Base-by-base conservation (phyloP, 1,140 invertebrate genomes). In the Drosophila nasuta region DNA sequence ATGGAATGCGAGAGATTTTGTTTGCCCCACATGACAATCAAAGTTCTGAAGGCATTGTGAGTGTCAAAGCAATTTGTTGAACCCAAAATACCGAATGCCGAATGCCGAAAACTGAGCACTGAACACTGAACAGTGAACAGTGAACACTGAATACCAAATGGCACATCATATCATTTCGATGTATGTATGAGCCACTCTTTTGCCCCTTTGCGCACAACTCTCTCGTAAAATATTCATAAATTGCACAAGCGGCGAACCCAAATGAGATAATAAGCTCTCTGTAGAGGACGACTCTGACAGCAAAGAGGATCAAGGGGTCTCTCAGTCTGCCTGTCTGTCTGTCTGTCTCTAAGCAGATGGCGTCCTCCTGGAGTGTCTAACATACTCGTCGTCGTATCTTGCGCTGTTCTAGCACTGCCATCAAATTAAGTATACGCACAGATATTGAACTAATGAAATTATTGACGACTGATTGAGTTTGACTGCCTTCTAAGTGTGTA, bases 371-470 rank as follows among this genome's bases (percentile, higher is more conserved):
- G 20, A 25, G 20, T 25, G 20, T 25, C 20, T 25, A 25, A 25
- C 20, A 25, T 25, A 25, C 20, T 25, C 20, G 20, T 25, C 20
- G 20, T 25, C 20, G 20, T 25, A 25, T 25, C 20, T 25, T 25
- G 20, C 20, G 3, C 20, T 25, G 20, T 68, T 5, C 51, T 49
- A 54, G 65, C 5, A n/a, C 15, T 59, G 65, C 57, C 66, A 77
- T 80, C 71, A 79, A 75, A 86, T 81, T 86, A 68, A 54, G 30
- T 45, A 81, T 81, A 85, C 74, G 62, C 69, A 81, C 77, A 25
- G 20, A 85, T 77, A 85, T 81, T 81, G 78, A 81, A 81, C 81
- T 86, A 86, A 86, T 86, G 75, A 86, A 76, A 86, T 86, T 86
- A 86, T 86, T 86, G 78, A 81, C 75, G 74, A 83, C 56, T 83